These are phyloP conservation scores for Aspidoscelis tigris DNA, from an alignment of 2,113 vertebrate species.

Conservation along the genomic window DNA sequence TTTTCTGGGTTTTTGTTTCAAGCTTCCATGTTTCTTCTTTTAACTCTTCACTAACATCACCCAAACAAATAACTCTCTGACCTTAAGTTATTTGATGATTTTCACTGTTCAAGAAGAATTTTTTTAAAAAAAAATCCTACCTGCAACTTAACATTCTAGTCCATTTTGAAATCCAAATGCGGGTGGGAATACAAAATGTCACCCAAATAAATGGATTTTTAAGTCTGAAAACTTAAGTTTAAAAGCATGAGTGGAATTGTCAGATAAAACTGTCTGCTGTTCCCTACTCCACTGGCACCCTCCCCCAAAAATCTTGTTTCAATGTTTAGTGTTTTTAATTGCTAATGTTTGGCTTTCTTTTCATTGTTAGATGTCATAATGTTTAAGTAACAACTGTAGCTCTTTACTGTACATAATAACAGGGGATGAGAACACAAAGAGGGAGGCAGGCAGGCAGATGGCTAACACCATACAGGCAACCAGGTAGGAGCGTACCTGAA, in stretches of 20 bases:
- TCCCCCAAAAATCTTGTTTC: not conserved
- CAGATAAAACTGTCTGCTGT: no score
- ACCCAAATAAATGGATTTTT: not conserved
- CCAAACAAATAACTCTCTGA: not conserved
- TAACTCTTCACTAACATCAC: not conserved
- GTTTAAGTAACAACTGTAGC: not conserved
- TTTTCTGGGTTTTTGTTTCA: no score
- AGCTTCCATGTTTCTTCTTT: no score
- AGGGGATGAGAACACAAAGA: not conserved
- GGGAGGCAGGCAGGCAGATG: fast-evolving
- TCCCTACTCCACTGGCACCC: no score
- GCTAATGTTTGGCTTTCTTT: not conserved
- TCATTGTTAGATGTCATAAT: not conserved
- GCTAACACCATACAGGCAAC: not conserved
- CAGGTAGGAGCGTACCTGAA: slow-evolving; percentile 76
- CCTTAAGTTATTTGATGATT: not conserved
- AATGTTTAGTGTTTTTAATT: not conserved
- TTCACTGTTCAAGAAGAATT: not conserved
- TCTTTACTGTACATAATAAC: not conserved
- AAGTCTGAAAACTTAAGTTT: not conserved
- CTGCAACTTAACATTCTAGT: not conserved
- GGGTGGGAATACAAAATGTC: not conserved
- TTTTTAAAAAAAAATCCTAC: not conserved
- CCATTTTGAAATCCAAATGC: not conserved
- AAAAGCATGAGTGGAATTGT: not conserved